Evolutionary conservation across 1,140 invertebrate species (phyloP).

Genomic region (Conopomorpha cramerella): DNA sequence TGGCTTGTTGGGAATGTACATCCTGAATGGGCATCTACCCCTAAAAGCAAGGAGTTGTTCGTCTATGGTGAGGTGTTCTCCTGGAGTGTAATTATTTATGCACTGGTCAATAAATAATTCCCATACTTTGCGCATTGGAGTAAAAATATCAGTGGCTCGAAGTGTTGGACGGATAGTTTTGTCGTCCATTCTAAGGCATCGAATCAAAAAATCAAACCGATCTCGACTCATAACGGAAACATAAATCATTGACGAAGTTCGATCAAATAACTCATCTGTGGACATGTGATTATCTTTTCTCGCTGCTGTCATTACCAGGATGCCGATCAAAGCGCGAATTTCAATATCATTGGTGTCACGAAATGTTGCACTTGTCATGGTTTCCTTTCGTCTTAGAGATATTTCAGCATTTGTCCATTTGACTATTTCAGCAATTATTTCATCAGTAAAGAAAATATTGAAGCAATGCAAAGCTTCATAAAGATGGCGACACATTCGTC

Average conservation of each 20-base stretch:
- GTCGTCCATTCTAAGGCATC: too few relatives aligned
- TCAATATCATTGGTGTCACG: conserved; percentile 8
- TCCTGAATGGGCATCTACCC: conserved; percentile 14
- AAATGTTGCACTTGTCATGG: too few relatives aligned
- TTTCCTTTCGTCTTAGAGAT: too few relatives aligned
- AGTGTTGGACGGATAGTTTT: conserved; percentile 4
- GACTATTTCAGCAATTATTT: too few relatives aligned
- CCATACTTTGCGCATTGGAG: conserved; percentile 8
- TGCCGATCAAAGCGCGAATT: conserved; percentile 6
- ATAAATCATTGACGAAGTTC: too few relatives aligned
- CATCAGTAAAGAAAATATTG: too few relatives aligned
- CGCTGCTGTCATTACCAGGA: conserved; percentile 6
- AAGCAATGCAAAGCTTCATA: conserved; percentile 9
- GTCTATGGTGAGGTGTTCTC: conserved; percentile 7
- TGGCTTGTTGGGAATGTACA: conserved; percentile 20
- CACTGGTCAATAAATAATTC: conserved; percentile 6
- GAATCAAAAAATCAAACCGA: conserved; percentile 10
- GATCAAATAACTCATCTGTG: conserved; percentile 8
- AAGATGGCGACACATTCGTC: conserved; percentile 8
- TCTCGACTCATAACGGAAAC: conserved; percentile 7
- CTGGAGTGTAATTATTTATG: conserved; percentile 5
- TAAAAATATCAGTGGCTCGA: conserved; percentile 7
- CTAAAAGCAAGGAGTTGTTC: conserved; percentile 11
- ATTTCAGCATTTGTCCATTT: too few relatives aligned
- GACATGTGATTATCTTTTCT: conserved; percentile 11